Percentiles rank a stretch among this genome's conserved stretches.
phyloP scores from a whole-genome alignment of 64 coral and sea anemone species.

The Pachyseris speciosa region DNA sequence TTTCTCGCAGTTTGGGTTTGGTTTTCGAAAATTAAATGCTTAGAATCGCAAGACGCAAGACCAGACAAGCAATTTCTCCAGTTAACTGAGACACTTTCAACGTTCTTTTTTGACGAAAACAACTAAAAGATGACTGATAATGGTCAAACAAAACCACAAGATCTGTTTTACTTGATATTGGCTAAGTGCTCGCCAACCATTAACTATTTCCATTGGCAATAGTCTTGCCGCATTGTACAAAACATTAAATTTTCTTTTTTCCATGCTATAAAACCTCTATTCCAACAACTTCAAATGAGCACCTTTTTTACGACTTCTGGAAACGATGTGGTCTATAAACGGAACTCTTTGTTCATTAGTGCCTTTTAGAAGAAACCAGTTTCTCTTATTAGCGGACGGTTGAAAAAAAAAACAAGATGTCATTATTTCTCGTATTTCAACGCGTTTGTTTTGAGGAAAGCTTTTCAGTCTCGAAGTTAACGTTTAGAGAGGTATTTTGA shows the following conservation, averaged over 20 bases:
- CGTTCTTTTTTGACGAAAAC: neutral
- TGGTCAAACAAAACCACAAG: constrained; percentile 13
- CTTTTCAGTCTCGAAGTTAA: too few species aligned
- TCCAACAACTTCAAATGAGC: too few species aligned
- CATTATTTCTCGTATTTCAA: neutral
- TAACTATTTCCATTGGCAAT: neutral
- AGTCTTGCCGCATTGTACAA: neutral
- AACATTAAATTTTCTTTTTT: neutral
- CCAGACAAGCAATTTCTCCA: too few species aligned
- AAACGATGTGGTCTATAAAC: neutral
- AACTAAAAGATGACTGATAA: constrained; percentile 2
- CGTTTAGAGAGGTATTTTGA: too few species aligned
- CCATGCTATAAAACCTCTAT: neutral
- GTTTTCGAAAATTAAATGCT: too few species aligned
- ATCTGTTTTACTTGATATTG: neutral
- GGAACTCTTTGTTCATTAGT: neutral
- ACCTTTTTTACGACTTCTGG: too few species aligned
- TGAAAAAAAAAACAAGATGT: neutral
- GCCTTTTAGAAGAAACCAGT: neutral
- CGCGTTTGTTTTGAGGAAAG: neutral
- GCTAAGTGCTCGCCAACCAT: neutral
- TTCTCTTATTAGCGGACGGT: neutral
- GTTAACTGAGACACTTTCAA: constrained; percentile 26
- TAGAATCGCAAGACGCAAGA: too few species aligned
- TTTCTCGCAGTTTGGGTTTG: neutral